Percentiles rank a stretch among this genome's conserved stretches.
phyloP scores from a whole-genome alignment of 2,113 vertebrate species.

The Mesoclemmys tuberculata region DNA sequence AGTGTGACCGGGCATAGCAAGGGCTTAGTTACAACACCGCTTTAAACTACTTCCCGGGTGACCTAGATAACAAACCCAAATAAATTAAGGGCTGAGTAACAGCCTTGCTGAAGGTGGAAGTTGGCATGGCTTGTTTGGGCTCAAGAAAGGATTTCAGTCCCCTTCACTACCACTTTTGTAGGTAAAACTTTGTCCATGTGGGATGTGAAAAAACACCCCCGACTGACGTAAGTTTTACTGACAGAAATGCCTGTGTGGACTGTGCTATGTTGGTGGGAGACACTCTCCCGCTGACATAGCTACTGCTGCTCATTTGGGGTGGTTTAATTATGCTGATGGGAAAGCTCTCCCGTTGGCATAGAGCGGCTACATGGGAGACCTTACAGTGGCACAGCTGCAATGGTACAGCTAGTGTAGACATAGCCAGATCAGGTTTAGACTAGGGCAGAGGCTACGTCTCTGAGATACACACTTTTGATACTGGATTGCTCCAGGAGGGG shows the following conservation, averaged over 20 bases:
- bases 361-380: too few relatives aligned
- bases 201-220: too few relatives aligned
- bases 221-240: too few relatives aligned
- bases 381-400: too few relatives aligned
- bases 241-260: too few relatives aligned
- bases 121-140: constrained; percentile 69
- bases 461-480: not conserved
- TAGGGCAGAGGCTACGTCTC: constrained; percentile 17
- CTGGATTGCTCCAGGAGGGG: constrained; percentile 36
- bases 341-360: too few relatives aligned
- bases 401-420: too few relatives aligned
- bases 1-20: not conserved
- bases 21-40: constrained; percentile 26
- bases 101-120: constrained; percentile 53
- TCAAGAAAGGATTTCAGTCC: constrained; percentile 68
- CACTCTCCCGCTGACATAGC: too few relatives aligned
- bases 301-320: too few relatives aligned
- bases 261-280: too few relatives aligned
- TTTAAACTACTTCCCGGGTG: constrained; percentile 63
- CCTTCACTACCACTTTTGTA: not conserved
- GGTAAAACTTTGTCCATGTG: too few relatives aligned
- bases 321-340: too few relatives aligned
- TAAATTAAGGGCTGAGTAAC: constrained; percentile 75
- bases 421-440: constrained; percentile 53
- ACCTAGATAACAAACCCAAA: constrained; percentile 75